phyloP scores from a whole-genome alignment of 2,113 vertebrate genomes.

The Meriones unguiculatus region DNA sequence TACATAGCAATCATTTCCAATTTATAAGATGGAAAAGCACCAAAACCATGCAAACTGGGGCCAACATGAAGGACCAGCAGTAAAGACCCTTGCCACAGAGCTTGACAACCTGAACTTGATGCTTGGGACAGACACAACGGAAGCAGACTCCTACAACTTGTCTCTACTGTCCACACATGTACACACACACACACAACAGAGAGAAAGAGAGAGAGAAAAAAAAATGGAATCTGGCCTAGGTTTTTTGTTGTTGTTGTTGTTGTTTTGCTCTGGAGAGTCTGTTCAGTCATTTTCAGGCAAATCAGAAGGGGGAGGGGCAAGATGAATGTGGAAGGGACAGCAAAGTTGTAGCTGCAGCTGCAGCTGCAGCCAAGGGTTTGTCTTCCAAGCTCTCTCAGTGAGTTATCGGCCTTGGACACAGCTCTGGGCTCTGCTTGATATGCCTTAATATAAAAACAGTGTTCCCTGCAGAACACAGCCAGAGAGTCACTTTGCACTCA shows the following conservation, averaged over 20 bases:
- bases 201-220: too few species aligned
- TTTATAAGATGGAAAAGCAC: neutral
- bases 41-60: neutral
- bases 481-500: neutral
- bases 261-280: neutral
- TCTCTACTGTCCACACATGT: neutral
- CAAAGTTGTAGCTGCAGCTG: neutral
- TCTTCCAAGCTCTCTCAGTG: neutral
- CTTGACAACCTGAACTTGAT: neutral
- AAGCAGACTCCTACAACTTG: neutral
- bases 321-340: neutral
- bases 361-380: neutral
- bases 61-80: neutral
- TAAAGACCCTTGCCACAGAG: neutral
- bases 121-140: neutral
- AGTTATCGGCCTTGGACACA: neutral
- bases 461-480: neutral
- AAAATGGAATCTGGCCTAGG: neutral
- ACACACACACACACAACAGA: neutral
- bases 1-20: neutral
- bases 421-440: neutral
- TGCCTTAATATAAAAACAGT: neutral
- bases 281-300: neutral
- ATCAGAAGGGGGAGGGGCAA: neutral
- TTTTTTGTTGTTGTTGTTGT: neutral